Percentiles rank a stretch among this genome's conserved stretches.
Conservation (phyloP, 2,797 vertebrate genomes). For the Melanotaenia pygmaea region DNA sequence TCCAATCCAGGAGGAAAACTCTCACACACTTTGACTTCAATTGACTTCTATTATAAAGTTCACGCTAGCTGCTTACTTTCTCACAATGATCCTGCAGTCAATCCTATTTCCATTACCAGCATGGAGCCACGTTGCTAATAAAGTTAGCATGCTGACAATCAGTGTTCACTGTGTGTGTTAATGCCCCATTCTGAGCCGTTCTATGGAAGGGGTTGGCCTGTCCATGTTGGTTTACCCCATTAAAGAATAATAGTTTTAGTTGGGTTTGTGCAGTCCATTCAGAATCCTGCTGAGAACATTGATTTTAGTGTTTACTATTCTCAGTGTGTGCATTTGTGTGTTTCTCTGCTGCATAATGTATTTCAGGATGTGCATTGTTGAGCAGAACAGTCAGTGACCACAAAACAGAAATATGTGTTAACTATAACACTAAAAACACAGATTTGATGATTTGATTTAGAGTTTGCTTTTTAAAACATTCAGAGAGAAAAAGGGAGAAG, state of each 20-base stretch:
- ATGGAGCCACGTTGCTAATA: slow-evolving; percentile 62
- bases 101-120: slow-evolving; percentile 68
- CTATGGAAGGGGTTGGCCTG: background rate
- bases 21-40: slow-evolving; percentile 36
- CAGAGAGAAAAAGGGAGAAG: no score
- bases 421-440: background rate
- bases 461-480: no score
- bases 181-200: slow-evolving; percentile 41
- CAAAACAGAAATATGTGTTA: slow-evolving; percentile 28
- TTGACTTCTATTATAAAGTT: slow-evolving; percentile 53
- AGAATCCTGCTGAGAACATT: slow-evolving; percentile 60
- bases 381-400: slow-evolving; percentile 42
- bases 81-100: slow-evolving; percentile 43
- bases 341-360: slow-evolving; percentile 1
- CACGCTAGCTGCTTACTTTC: slow-evolving; percentile 50
- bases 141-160: slow-evolving; percentile 64
- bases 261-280: slow-evolving; percentile 51
- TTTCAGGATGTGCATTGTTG: slow-evolving; percentile 5
- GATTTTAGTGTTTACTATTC: slow-evolving; percentile 57
- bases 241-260: slow-evolving; percentile 62
- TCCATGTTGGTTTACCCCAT: slow-evolving; percentile 56
- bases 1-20: slow-evolving; percentile 11
- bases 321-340: slow-evolving; percentile 14
- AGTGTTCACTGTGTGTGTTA: slow-evolving; percentile 49
- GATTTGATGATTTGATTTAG: no score